Percentiles rank a stretch among this genome's conserved stretches.
Conservation (phyloP, 2,888 invertebrate genomes). For the Drosophila putrida region DNA sequence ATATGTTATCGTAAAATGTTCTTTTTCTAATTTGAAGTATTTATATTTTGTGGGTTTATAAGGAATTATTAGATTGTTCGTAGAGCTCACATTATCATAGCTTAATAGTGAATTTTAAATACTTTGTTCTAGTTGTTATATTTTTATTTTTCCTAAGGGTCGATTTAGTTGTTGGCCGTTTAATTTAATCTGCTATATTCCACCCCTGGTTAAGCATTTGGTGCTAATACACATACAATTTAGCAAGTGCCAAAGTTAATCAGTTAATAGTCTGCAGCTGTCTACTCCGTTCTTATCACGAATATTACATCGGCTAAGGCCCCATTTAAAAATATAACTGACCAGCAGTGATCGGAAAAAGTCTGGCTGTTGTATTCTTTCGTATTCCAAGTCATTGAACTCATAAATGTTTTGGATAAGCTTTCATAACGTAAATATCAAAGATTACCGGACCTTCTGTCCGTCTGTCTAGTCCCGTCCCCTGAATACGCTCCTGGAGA, state of each 20-base stretch:
- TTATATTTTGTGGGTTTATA: too few relatives aligned
- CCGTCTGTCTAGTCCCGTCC: neutral
- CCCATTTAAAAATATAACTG: conserved; percentile 45
- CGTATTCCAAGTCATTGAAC: conserved; percentile 27
- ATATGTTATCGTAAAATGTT: too few relatives aligned
- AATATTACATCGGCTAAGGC: conserved; percentile 39
- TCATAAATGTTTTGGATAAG: conserved; percentile 15
- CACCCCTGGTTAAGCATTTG: neutral
- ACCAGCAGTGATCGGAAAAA: conserved; percentile 16
- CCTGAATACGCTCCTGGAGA: neutral
- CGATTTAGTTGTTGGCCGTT: neutral
- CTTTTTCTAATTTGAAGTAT: too few relatives aligned
- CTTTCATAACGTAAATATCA: neutral
- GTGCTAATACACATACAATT: neutral
- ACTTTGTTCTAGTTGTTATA: too few relatives aligned
- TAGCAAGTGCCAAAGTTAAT: conserved; percentile 18
- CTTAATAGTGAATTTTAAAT: too few relatives aligned
- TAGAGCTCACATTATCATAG: too few relatives aligned
- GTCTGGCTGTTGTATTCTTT: neutral
- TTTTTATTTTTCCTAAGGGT: too few relatives aligned
- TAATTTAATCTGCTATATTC: neutral
- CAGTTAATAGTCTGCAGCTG: conserved; percentile 16
- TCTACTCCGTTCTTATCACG: conserved; percentile 25
- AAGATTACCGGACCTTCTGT: neutral
- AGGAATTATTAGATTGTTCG: too few relatives aligned